Conservation (phyloP, 1,140 invertebrate genomes). For the Maniola jurtina region DNA sequence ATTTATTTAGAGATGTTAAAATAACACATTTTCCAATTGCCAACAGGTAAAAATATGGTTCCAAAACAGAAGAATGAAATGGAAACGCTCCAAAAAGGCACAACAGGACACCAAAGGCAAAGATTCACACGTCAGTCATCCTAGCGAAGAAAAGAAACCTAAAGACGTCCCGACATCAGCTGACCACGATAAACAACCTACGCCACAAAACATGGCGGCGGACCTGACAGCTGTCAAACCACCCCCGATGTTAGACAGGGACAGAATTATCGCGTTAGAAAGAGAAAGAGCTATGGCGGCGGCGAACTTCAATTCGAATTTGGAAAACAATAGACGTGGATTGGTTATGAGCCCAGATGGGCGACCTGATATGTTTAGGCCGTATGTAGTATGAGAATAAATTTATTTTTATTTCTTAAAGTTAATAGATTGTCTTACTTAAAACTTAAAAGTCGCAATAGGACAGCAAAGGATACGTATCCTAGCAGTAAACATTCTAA, state of each 20-base stretch:
- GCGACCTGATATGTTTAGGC: slow-evolving; percentile 76
- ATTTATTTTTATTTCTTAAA: slow-evolving; percentile 51
- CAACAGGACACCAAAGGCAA: slow-evolving; percentile 86
- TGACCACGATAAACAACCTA: slow-evolving; percentile 55
- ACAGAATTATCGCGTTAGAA: slow-evolving; percentile 75
- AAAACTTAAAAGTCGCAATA: slow-evolving; percentile 93
- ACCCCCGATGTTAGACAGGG: slow-evolving; percentile 66
- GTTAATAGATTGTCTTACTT: no score
- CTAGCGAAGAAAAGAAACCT: slow-evolving; percentile 58
- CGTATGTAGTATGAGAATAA: slow-evolving; percentile 77
- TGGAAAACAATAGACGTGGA: slow-evolving; percentile 71
- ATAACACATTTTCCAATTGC: slow-evolving; percentile 33
- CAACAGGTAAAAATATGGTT: slow-evolving; percentile 97
- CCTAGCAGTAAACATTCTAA: slow-evolving; percentile 56
- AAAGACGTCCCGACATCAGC: slow-evolving; percentile 48
- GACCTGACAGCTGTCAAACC: slow-evolving; percentile 74
- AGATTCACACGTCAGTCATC: slow-evolving; percentile 46
- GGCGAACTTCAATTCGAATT: slow-evolving; percentile 74
- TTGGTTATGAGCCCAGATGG: slow-evolving; percentile 74
- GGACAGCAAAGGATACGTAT: slow-evolving; percentile 80
- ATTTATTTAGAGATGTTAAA: neutral
- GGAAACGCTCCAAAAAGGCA: slow-evolving; percentile 96
- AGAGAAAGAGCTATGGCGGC: slow-evolving; percentile 70
- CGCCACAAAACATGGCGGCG: slow-evolving; percentile 53
- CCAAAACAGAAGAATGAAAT: slow-evolving; percentile 97